These are phyloP conservation scores for Brassicogethes aeneus DNA, from an alignment of 2,888 invertebrate genomes.

Conservation along the genomic window DNA sequence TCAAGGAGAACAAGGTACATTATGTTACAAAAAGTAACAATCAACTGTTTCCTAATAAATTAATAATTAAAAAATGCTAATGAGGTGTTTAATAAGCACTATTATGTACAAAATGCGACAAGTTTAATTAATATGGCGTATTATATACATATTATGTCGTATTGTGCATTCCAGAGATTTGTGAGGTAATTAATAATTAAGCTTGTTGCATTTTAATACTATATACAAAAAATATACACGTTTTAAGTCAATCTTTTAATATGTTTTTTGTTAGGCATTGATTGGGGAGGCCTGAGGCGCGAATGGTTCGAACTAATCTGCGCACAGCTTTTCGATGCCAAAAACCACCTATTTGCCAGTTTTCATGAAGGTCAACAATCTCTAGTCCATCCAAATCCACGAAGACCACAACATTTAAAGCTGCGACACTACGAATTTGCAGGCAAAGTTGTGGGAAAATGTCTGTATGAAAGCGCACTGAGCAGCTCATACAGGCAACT, in stretches of 20 bases:
- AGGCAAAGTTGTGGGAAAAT: constrained; percentile 89
- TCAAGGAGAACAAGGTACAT: constrained; percentile 82
- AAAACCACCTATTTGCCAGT: constrained; percentile 72
- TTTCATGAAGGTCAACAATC: constrained; percentile 82
- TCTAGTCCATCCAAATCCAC: constrained; percentile 81
- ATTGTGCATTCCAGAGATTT: too few relatives aligned
- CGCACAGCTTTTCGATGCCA: constrained; percentile 76
- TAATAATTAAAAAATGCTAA: too few relatives aligned
- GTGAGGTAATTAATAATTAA: too few relatives aligned
- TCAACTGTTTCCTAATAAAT: too few relatives aligned
- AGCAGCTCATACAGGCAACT: constrained; percentile 84
- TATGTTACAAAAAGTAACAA: too few relatives aligned
- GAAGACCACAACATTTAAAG: constrained; percentile 67
- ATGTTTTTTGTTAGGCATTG: constrained; percentile 55
- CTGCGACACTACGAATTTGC: constrained; percentile 88
- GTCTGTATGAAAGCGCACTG: constrained; percentile 86
- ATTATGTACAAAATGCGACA: too few relatives aligned
- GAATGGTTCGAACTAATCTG: constrained; percentile 94
- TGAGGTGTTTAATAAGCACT: too few relatives aligned
- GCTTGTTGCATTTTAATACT: too few relatives aligned
- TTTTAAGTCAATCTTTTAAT: too few relatives aligned
- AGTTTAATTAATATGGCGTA: too few relatives aligned
- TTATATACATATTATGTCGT: too few relatives aligned
- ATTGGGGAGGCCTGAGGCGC: constrained; percentile 88
- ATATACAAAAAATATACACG: too few relatives aligned